Evolutionary conservation across 2,888 invertebrate genomes (phyloP).

Genomic region (Drosophila dives): DNA sequence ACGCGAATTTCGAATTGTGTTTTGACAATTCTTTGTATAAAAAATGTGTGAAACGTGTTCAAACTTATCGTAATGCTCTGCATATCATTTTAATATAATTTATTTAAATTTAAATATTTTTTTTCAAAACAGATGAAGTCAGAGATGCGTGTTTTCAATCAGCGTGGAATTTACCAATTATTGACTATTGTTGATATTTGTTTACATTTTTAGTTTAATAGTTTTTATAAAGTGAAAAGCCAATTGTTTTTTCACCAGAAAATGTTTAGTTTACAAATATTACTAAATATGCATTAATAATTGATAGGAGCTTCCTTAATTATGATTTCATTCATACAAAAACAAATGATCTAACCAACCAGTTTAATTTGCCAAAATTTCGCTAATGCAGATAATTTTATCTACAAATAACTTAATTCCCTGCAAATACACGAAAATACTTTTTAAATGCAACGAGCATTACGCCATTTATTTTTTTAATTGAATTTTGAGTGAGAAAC

Average conservation of each 20-base stretch:
- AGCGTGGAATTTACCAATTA: constrained; percentile 14
- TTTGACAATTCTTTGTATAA: neutral
- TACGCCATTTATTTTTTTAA: constrained; percentile 54
- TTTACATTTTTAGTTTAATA: neutral
- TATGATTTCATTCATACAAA: neutral
- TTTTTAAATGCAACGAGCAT: constrained; percentile 49
- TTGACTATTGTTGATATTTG: constrained; percentile 12
- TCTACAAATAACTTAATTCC: constrained; percentile 52
- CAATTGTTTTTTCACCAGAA: neutral
- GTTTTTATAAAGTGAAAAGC: neutral
- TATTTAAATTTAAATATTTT: constrained; percentile 4
- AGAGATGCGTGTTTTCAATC: constrained; percentile 11
- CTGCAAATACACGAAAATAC: constrained; percentile 32
- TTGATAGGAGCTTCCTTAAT: neutral
- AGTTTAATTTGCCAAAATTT: constrained; percentile 23
- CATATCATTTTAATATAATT: constrained; percentile 18
- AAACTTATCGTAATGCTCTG: constrained; percentile 12
- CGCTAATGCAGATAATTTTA: constrained; percentile 52
- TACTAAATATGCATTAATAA: neutral
- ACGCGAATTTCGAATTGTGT: constrained; percentile 10
- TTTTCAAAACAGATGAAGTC: constrained; percentile 37
- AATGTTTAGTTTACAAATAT: neutral
- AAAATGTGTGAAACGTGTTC: constrained; percentile 9
- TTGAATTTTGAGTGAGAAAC: constrained; percentile 5
- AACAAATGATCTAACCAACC: neutral